Evolutionary conservation across 2,888 invertebrate species (phyloP).

Genomic region (Abrostola tripartita): DNA sequence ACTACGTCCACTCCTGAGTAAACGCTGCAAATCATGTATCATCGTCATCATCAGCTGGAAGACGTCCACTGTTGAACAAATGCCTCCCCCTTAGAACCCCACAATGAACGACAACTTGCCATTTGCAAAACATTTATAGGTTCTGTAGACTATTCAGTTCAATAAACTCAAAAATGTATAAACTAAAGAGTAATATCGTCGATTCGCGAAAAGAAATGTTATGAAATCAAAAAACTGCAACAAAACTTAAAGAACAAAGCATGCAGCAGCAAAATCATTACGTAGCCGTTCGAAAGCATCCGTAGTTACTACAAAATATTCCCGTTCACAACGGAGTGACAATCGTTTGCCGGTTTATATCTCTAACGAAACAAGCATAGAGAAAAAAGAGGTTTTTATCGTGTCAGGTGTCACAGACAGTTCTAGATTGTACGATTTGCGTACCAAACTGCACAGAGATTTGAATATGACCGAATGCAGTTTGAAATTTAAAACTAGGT

Average conservation of each 20-base stretch:
- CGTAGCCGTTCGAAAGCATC: constrained; percentile 21
- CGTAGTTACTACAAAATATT: constrained; percentile 28
- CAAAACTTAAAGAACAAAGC: background rate
- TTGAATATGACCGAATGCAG: constrained; percentile 23
- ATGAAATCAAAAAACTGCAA: background rate
- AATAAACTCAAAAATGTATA: no score
- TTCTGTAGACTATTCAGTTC: no score
- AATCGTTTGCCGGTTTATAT: constrained; percentile 32
- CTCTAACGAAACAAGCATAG: constrained; percentile 23
- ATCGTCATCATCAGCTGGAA: no score
- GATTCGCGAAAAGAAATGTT: no score
- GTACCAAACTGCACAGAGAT: constrained; percentile 18
- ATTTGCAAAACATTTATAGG: no score
- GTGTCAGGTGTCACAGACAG: constrained; percentile 41
- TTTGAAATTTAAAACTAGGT: constrained; percentile 27
- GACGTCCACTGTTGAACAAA: no score
- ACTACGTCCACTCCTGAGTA: no score
- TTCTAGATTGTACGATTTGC: constrained; percentile 29
- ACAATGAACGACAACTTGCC: no score
- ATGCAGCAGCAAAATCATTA: constrained; percentile 9
- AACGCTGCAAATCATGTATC: no score
- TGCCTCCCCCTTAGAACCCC: no score
- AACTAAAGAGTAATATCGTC: no score
- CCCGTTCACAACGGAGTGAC: constrained; percentile 15
- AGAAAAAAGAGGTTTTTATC: constrained; percentile 41